These are phyloP conservation scores for Phlogophora meticulosa DNA, from an alignment of 2,888 invertebrate species.

Conservation along the genomic window DNA sequence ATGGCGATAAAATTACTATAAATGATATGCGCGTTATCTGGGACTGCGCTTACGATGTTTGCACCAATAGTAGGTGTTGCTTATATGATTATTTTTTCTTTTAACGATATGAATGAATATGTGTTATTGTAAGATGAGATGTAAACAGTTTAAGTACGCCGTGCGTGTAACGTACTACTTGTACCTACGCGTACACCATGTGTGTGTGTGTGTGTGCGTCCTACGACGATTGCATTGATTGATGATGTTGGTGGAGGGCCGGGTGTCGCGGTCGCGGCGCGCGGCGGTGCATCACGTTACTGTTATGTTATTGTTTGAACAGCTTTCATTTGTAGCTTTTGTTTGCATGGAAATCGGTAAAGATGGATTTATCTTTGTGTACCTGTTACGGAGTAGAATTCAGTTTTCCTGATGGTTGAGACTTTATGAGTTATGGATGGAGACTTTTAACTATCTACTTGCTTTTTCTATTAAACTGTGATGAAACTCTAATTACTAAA, in stretches of 20 bases:
- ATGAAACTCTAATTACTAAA: not conserved
- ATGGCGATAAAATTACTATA: not conserved
- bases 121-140: slow-evolving; percentile 2
- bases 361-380: slow-evolving; percentile 6
- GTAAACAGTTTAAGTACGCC: too few species aligned
- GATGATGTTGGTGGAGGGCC: slow-evolving; percentile 52
- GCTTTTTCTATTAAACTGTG: too few species aligned
- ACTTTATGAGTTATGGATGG: too few species aligned
- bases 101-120: not conserved
- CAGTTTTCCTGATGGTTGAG: not conserved
- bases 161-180: not conserved
- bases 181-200: not conserved
- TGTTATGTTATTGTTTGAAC: not conserved
- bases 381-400: slow-evolving; percentile 1
- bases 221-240: slow-evolving; percentile 54
- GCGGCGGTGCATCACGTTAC: slow-evolving; percentile 23
- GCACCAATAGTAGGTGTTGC: not conserved
- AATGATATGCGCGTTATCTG: too few species aligned
- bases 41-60: slow-evolving; percentile 5
- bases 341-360: slow-evolving; percentile 4
- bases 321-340: not conserved
- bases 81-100: not conserved
- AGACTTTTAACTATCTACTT: too few species aligned
- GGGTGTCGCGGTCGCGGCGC: slow-evolving; percentile 17
- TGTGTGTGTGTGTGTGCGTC: not conserved